Conservation (phyloP, 2,888 invertebrate genomes). For the Drosophila neonasuta region DNA sequence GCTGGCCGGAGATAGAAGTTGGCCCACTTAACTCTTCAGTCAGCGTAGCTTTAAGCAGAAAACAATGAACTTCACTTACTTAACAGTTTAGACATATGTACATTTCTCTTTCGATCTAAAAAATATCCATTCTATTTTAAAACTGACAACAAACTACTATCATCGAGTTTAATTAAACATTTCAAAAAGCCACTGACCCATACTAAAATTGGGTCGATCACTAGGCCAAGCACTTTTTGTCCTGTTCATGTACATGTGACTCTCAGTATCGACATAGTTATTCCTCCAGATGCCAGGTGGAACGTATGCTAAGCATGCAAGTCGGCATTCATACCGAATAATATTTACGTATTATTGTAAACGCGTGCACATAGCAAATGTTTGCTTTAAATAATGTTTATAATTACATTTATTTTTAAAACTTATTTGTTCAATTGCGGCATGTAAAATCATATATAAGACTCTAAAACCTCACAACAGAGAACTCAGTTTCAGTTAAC, state of each 20-base stretch:
- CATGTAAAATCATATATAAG: conserved; percentile 16
- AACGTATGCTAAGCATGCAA: background rate
- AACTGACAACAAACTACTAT: too few relatives aligned
- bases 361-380: conserved; percentile 11
- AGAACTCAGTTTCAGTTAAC: conserved; percentile 2
- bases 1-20: conserved; percentile 4
- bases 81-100: too few relatives aligned
- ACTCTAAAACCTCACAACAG: background rate
- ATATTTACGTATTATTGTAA: conserved; percentile 1
- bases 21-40: conserved; percentile 20
- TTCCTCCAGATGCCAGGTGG: background rate
- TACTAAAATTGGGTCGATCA: background rate
- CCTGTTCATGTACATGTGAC: background rate
- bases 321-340: conserved; percentile 2
- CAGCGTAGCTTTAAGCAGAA: background rate
- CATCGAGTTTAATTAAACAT: too few relatives aligned
- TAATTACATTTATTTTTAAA: conserved; percentile 18
- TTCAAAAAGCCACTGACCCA: background rate
- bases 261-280: background rate
- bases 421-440: conserved; percentile 27
- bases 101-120: too few relatives aligned
- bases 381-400: conserved; percentile 12
- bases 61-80: too few relatives aligned
- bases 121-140: too few relatives aligned
- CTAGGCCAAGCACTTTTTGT: background rate